phyloP scores from a whole-genome alignment of 2,113 vertebrate species.

The Trichomycterus rosablanca region DNA sequence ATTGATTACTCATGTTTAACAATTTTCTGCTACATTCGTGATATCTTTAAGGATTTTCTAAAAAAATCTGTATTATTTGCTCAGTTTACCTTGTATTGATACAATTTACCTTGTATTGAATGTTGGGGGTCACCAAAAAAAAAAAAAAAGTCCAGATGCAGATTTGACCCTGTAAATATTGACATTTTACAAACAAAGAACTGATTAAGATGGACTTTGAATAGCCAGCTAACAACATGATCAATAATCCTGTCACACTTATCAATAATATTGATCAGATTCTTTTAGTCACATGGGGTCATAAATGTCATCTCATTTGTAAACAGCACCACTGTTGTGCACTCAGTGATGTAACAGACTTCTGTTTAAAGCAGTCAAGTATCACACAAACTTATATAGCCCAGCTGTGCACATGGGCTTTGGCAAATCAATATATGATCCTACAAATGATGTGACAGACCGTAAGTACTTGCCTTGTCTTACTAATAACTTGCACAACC shows the following conservation, averaged over 20 bases:
- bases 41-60: not conserved
- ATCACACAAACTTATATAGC: not conserved
- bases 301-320: conserved; percentile 10
- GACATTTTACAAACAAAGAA: too few relatives aligned
- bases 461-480: too few relatives aligned
- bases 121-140: too few relatives aligned
- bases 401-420: conserved; percentile 11
- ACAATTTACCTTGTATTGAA: too few relatives aligned
- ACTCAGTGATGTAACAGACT: conserved; percentile 21
- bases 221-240: conserved; percentile 10
- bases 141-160: too few relatives aligned
- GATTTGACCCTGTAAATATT: too few relatives aligned
- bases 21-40: not conserved
- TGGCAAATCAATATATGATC: not conserved
- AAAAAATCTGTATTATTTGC: too few relatives aligned
- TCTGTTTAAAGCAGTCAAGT: conserved; percentile 8
- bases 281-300: conserved; percentile 16
- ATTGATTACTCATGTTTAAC: conserved; percentile 11
- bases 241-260: conserved; percentile 12
- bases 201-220: not conserved
- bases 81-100: too few relatives aligned
- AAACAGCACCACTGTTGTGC: conserved; percentile 1
- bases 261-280: conserved; percentile 35
- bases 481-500: too few relatives aligned
- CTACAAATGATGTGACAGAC: too few relatives aligned